Evolutionary conservation across 1,140 invertebrate species (phyloP), one percentile per base, ranked within the genome.

Genomic region (Nixonia krombeini): DNA sequence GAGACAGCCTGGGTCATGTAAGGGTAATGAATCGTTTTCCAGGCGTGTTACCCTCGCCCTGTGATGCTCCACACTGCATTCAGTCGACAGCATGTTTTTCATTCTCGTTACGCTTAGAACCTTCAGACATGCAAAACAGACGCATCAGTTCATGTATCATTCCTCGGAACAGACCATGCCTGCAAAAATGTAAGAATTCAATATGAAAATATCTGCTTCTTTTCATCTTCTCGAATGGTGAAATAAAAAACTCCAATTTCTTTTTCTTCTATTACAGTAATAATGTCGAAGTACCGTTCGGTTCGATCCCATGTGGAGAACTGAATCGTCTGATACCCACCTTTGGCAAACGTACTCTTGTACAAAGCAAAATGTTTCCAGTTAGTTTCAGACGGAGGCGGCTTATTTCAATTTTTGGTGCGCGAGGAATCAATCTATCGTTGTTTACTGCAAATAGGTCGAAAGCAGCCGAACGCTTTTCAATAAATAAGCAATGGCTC

Each of bases 401-500:
- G 35, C 31, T 45, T 47, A 26, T 37, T 45, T 23, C 21, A 28
- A n/a, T n/a, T n/a, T n/a, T n/a, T n/a, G n/a, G n/a, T n/a, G n/a
- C n/a, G n/a, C n/a, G n/a, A 8, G 35, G n/a, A 38, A 37, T 18
- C 12, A 52, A 52, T 33, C 37, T 42, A 23, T 18, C 38, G 9
- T 18, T 7, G 10, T 9, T 9, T 49, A 23, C 29, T 25, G 49
- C 49, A 41, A 29, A 52, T 35, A 33, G 15, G 42, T 38, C 65
- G 31, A 49, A 26, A 47, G 58, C 45, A 46, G 50, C 28, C 12
- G 9, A 4, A 16, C 1, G 7, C 26, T 45, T 47, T 62, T 58
- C 50, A 49, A 69, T 62, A 47, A 58, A 53, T 45, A 42, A 62
- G 45, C 52, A 57, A 56, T 44, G 52, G n/a, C 23, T 17, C 9